Evolutionary conservation across 1,140 invertebrate genomes (phyloP).

Genomic region (Sycophaga agraensis): DNA sequence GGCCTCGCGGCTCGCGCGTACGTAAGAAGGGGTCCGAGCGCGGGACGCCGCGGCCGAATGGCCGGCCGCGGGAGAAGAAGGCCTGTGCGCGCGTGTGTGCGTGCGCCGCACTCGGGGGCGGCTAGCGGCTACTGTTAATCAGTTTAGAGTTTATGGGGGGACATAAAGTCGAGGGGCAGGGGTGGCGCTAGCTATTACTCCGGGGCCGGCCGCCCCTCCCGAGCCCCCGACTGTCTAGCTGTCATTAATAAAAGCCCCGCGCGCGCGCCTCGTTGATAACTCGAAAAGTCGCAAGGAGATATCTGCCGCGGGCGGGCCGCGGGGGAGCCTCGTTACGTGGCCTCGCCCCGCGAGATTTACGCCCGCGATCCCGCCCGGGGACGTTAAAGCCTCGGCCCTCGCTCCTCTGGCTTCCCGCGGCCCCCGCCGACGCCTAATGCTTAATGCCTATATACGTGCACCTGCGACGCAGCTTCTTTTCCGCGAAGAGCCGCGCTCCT

Average conservation of each 20-base stretch:
- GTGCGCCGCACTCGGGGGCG: too few species aligned
- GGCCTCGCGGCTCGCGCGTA: not conserved
- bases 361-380: slow-evolving; percentile 36
- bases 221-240: slow-evolving; percentile 43
- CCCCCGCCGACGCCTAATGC: too few species aligned
- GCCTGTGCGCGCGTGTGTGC: too few species aligned
- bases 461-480: slow-evolving; percentile 37
- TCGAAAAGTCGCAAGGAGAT: slow-evolving; percentile 56
- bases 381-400: slow-evolving; percentile 30
- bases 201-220: not conserved
- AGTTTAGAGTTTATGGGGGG: slow-evolving; percentile 58
- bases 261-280: slow-evolving; percentile 51
- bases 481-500: not conserved
- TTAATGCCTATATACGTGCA: too few species aligned
- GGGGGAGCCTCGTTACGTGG: slow-evolving; percentile 38
- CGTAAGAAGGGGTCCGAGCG: not conserved
- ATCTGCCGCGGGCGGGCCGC: slow-evolving; percentile 29
- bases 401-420: too few species aligned
- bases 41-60: not conserved
- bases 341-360: slow-evolving; percentile 34
- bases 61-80: not conserved
- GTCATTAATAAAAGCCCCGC: slow-evolving; percentile 56
- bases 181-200: not conserved
- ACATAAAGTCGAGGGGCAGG: not conserved
- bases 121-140: slow-evolving; percentile 58